Evolutionary conservation across 2,797 vertebrate genomes (phyloP), one percentile per base, ranked within the genome.

Genomic region (Zenarchopterus dispar): DNA sequence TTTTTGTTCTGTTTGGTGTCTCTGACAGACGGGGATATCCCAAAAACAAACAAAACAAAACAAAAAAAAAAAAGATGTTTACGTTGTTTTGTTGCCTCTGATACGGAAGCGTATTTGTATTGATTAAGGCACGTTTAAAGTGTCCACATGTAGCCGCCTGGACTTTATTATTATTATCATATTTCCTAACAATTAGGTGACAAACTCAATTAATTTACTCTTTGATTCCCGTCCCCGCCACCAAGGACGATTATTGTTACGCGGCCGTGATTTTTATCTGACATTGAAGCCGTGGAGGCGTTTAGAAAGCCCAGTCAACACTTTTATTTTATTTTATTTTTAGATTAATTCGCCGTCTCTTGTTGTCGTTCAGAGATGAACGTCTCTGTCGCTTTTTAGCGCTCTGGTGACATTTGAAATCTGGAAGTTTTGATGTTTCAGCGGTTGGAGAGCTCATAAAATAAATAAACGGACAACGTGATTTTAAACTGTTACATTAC

Each of bases 1-100:
- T 75, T 62, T 53, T 22, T 31, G 28, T 43, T 42, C 44, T 10
- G 1, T 49, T 52, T 56, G 54, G 48, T 15, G 59, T 56, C 64
- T 51, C 51, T 8, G 49, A 33, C 55, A 77, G 68, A 75, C 56
- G 61, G 76, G 77, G 64, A 33, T 78, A 78, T 77, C 75, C 77
- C 62, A 60, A 71, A 84, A 62, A 74, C 21, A 17, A 19, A 16
- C 56, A 52, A 73, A 64, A 49, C 13, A 18, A 8, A 36, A 53
- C n/a, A n/a, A 58, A 52, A 73, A 64, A 48, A 16, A n/a, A 8
- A 36, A 53, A 22, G 46, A 22, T 1, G 24, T 61, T 80, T 62
- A 58, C 54, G 42, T 52, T 36, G 19, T 47, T 10, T 17, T 18
- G 39, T 65, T 3, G 8, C 6, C 22, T 50, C 24, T 21, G 24